Evolutionary conservation across 2,888 invertebrate species (phyloP).

Genomic region (Leucoma salicis): DNA sequence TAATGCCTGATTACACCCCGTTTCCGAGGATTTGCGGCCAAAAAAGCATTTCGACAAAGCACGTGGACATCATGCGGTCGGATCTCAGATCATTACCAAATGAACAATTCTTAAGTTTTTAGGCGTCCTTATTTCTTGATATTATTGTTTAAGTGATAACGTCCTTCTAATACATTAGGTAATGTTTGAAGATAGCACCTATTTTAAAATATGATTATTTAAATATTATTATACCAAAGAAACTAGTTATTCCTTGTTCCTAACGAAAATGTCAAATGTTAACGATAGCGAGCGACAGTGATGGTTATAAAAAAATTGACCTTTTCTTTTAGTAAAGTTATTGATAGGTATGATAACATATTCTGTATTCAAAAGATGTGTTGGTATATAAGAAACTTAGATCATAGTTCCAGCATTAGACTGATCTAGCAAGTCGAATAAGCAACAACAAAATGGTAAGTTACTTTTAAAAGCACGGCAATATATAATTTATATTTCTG

Average conservation of each 20-base stretch:
- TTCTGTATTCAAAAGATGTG: slow-evolving; percentile 20
- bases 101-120: too few relatives aligned
- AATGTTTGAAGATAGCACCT: neutral
- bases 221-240: slow-evolving; percentile 5
- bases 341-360: slow-evolving; percentile 30
- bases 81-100: too few relatives aligned
- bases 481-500: too few relatives aligned
- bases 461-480: too few relatives aligned
- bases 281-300: neutral
- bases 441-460: slow-evolving; percentile 49
- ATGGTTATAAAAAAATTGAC: slow-evolving; percentile 4
- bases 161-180: too few relatives aligned
- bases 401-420: slow-evolving; percentile 29
- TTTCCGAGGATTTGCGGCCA: too few relatives aligned
- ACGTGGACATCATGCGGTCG: too few relatives aligned
- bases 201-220: neutral
- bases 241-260: slow-evolving; percentile 16
- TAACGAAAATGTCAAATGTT: neutral
- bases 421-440: slow-evolving; percentile 30
- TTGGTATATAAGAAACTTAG: slow-evolving; percentile 44
- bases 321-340: slow-evolving; percentile 4
- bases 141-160: too few relatives aligned
- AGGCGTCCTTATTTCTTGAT: too few relatives aligned
- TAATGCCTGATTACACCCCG: too few relatives aligned
- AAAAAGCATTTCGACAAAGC: too few relatives aligned